Conservation (phyloP, 2,113 vertebrate genomes). For the Lipotes vexillifer region DNA sequence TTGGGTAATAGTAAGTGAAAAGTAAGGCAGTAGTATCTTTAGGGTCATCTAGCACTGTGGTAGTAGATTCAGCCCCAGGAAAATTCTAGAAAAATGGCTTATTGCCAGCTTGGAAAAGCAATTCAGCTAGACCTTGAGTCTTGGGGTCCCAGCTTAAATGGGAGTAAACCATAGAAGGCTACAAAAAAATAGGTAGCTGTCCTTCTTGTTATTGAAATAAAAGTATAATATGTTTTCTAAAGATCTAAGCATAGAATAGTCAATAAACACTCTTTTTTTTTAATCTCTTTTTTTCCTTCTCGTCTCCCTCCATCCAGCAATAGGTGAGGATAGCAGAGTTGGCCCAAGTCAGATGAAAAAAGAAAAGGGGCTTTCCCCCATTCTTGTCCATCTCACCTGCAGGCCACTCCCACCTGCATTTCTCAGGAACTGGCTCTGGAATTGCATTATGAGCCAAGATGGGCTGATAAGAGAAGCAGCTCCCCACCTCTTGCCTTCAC, state of each 20-base stretch:
- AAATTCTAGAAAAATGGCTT: constrained; percentile 25
- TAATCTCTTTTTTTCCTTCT: constrained; percentile 5
- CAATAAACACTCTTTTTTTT: background rate
- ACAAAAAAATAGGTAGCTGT: background rate
- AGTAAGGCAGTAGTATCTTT: background rate
- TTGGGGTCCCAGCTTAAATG: background rate
- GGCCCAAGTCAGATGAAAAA: background rate
- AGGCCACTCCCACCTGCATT: background rate
- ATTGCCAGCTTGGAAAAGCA: constrained; percentile 14
- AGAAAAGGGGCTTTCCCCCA: background rate
- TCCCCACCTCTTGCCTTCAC: background rate
- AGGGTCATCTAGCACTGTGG: background rate
- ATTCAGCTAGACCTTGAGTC: background rate
- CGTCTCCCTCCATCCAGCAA: background rate
- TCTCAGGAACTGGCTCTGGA: background rate
- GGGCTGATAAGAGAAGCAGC: background rate
- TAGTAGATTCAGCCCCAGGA: background rate
- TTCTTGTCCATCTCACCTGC: background rate
- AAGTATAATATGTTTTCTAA: background rate
- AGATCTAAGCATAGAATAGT: background rate
- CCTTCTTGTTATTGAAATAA: constrained; percentile 4
- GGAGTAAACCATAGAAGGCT: background rate
- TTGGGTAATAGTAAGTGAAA: background rate
- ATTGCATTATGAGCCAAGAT: background rate
- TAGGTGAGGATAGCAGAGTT: background rate